Evolutionary conservation across 2,113 vertebrate species (phyloP), one percentile per base, ranked within the genome.

Genomic region (Ancistrus triradiatus): DNA sequence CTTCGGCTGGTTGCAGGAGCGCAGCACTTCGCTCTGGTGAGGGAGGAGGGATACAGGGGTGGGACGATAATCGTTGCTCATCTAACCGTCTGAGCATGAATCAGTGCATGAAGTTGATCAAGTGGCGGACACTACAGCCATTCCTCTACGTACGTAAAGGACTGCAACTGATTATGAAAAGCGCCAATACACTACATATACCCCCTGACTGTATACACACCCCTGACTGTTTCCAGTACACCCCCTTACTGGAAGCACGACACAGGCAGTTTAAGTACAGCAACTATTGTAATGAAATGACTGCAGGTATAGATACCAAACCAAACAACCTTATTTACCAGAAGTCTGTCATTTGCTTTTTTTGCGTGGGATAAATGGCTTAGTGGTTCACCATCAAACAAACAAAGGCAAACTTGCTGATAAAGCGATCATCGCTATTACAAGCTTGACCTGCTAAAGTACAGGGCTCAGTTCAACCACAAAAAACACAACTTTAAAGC

Each of bases 201-300:
- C n/a, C n/a, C n/a, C n/a, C n/a, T n/a, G n/a, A n/a, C n/a, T 44
- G 7, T 37, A 24, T 18, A 48, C 33, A 57, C n/a, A n/a, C n/a
- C n/a, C n/a, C n/a, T n/a, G n/a, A 17, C 37, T 15, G 14, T 9
- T 38, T 40, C 6, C 55, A 9, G 9, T 10, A 58, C 21, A 25
- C 2, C 19, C 3, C 1, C 7, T 35, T 56, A 56, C 27, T 65
- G 27, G n/a, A 44, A 35, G 21, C 14, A 33, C 15, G 25, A 27
- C 14, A 33, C 13, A 65, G 55, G 18, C 13, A 5, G 35, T 35
- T 15, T 40, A 33, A 27, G n/a, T 63, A 31, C 49, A 43, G 56
- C 33, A 68, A 44, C 25, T 28, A 69, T 57, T 65, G 43, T 50
- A 15, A 50, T 27, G 38, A 19, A 6, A 25, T 21, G 15, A 5